Conservation (phyloP, 2,113 vertebrate species). For the Pantherophis guttatus region DNA sequence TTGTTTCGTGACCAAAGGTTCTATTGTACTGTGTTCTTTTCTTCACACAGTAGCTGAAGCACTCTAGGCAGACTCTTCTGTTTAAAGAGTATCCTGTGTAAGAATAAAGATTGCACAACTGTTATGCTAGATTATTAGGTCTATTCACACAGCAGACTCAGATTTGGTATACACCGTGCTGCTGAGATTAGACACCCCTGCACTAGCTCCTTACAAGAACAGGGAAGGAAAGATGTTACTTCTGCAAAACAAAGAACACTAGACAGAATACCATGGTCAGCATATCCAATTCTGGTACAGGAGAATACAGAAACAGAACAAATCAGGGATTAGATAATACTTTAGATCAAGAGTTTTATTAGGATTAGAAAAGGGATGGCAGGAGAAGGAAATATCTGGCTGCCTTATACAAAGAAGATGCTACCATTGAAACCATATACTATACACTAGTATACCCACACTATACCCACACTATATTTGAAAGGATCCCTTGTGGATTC, state of each 20-base stretch:
- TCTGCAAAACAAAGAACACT: neutral
- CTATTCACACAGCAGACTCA: neutral
- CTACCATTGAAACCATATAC: neutral
- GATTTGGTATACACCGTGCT: neutral
- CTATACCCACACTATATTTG: neutral
- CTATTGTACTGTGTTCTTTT: neutral
- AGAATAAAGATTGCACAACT: neutral
- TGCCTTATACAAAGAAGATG: neutral
- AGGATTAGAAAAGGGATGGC: neutral
- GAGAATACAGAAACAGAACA: neutral
- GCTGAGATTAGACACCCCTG: neutral
- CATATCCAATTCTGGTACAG: neutral
- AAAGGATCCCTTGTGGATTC: neutral
- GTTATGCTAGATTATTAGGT: neutral
- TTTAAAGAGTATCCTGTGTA: neutral
- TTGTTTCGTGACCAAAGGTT: too few species aligned
- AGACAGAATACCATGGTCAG: neutral
- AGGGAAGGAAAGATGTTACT: neutral
- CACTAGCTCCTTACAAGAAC: neutral
- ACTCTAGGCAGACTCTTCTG: neutral
- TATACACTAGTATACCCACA: too few species aligned
- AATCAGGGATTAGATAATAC: neutral
- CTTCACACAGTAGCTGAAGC: neutral
- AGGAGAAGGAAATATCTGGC: neutral
- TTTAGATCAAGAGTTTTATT: neutral